phyloP scores from a whole-genome alignment of 2,797 vertebrate genomes.

The Cynodonichthys magdalenae region DNA sequence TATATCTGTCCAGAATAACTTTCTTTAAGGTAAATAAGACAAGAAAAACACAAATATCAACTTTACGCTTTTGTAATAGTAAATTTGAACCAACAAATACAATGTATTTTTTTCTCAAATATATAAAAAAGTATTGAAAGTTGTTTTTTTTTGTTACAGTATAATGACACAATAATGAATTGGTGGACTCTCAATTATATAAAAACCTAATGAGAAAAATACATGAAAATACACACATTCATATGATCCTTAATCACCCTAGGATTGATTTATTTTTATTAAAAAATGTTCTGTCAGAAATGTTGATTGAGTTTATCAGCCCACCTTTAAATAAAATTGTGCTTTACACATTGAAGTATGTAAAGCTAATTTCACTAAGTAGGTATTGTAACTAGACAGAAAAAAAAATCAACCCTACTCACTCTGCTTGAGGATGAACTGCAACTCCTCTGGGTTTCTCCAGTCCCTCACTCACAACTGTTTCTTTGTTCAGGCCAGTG shows the following conservation, averaged over 20 bases:
- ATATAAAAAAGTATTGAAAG: background rate
- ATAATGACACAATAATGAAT: no score
- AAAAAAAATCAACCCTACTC: conserved; percentile 51
- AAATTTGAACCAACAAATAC: background rate
- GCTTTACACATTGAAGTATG: background rate
- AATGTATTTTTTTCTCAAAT: background rate
- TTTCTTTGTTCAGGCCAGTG: conserved; percentile 81
- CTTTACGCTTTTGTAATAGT: background rate
- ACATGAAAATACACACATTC: no score
- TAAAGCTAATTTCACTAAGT: background rate
- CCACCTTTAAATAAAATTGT: no score
- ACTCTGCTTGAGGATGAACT: conserved; percentile 90
- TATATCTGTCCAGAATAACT: conserved; percentile 92
- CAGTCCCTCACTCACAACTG: conserved; percentile 77
- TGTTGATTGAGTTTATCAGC: no score
- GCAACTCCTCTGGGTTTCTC: conserved; percentile 88
- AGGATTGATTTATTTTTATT: no score
- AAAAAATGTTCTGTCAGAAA: no score
- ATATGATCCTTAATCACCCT: no score
- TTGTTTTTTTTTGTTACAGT: no score
- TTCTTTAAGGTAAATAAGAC: conserved; percentile 81
- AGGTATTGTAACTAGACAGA: background rate
- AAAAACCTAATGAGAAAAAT: no score
- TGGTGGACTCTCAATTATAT: no score
- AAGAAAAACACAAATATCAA: background rate